Evolutionary conservation across 2,888 invertebrate species (phyloP), one percentile per base, ranked within the genome.

Genomic region (Lycia hirtaria): DNA sequence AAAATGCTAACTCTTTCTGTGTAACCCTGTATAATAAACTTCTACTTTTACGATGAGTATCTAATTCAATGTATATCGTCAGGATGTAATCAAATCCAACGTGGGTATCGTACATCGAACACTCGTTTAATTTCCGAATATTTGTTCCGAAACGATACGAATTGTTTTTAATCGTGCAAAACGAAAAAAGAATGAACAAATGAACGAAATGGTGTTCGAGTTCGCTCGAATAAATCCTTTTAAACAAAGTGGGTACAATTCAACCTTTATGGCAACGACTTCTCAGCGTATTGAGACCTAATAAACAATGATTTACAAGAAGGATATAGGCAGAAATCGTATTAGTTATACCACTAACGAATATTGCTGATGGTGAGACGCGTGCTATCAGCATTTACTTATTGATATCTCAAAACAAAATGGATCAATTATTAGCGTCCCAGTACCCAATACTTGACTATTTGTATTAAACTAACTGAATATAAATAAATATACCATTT

Each of bases 171-270:
- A 62, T 61, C 56, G 38, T 28, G 35, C 47, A 54, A 53, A 60
- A 51, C 38, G 32, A 59, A 60, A 52, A 40, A 53, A 47, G 37
- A 45, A 24, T 43, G 43, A 43, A 47, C 47, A 35, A 47, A 47
- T 47, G 33, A 59, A 43, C 17, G 45, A 33, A 52, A 58, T 43
- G 45, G 45, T 40, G 17, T 33, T 53, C 32, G 35, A 41, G 38
- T 52, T 38, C 56, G 52, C 48, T 60, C 24, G 52, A 56, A 53
- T 56, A 60, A 65, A 67, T 63, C 61, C 60, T 63, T 67, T 64
- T 58, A 56, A 64, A 57, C 61, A 57, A 60, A 64, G 47, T 61
- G 61, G 53, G 63, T 56, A 68, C 58, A 59, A 65, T 65, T 64
- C 60, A 62, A 68, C 57, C 62, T 65, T 56, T 47, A 40, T n/a